Base-by-base conservation (phyloP, 2,797 vertebrate species). In the Helostoma temminkii region DNA sequence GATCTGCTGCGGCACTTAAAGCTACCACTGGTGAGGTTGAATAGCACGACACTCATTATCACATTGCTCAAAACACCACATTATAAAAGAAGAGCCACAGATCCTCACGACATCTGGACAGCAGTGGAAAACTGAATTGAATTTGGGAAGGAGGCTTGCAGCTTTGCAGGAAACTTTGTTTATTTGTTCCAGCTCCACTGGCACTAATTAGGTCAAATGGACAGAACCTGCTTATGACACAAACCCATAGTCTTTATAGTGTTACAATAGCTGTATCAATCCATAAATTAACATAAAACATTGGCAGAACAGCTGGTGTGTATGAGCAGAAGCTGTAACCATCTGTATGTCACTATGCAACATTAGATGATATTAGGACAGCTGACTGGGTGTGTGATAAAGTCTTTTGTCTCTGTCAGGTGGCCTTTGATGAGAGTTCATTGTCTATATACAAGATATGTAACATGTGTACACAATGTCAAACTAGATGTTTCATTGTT, bases 231-330 rank as follows among this genome's bases (percentile, higher is more conserved):
- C n/a, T 12, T 39, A 41, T 61, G 64, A 66, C 21, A n/a, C 15
- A 56, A 58, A 24, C 24, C 25, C 21, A 24, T 21, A 32, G 22
- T 56, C 34, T 7, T 59, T 28, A 39, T 3, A 66, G 47, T 45
- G 30, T 73, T 56, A 21, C 25, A 42, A 69, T 57, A 12, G 15
- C 48, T 30, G 25, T 42, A 62, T 59, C 65, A 67, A 66, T 79
- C 69, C 34, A 85, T 52, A 71, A 52, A 71, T 88, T 82, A 80
- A 56, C 62, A 56, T 37, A 22, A 37, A 15, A 60, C 68, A 65
- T 72, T 60, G 82, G 50, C 56, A 65, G 53, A 82, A 43, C 87
- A 88, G 86, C 86, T 85, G 80, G 47, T 59, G 55, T 19, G n/a
- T 39, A 11, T 25, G 59, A 74, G 60, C 36, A 69, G 52, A 68